Base-by-base conservation (phyloP, 2,888 invertebrate genomes). In the Pristionchus arcanus region DNA sequence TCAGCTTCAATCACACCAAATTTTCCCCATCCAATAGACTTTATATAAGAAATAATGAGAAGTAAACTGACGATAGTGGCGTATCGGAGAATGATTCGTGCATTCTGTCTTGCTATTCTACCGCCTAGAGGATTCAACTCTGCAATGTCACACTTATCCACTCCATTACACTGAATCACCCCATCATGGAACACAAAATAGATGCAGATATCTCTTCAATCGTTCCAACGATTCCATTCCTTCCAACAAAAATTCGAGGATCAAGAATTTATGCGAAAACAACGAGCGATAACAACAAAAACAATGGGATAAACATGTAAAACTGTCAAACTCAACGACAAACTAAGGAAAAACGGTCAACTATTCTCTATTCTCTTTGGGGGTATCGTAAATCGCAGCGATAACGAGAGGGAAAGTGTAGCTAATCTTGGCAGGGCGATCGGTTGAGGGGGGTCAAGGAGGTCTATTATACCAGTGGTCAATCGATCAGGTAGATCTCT, bases 51-150 rank as follows among this genome's bases (percentile, higher is more conserved):
- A 49, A 83, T 34, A 21, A 19, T n/a, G n/a, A 31, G 21, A 53
- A 42, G 21, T 7, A 87, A 68, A 87, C 87, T 87, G 15, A 87
- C 87, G 87, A 68, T 19, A 87, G 31, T 13, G 87, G 87, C 25
- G 87, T 87, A 31, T 87, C 87, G 19, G 87, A 87, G 49, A 66
- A 25, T 4, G 87, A 87, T 31, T 87, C 87, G 68, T 68, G 87
- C 87, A 87, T 87, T 5, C 63, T 59, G 9, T 37, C 66, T 9
- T n/a, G 85, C 85, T 63, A 59, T 2, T 34, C 87, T 68, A 34
- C 66, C 28, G 31, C n/a, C 68, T 31, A 37, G 42, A 74, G n/a
- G 87, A 2, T 42, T 66, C 63, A 31, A 42, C 87, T n/a, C 42
- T 53, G 42, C 16, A 63, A 21, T 68, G 2, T 21, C 55, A 83